phyloP scores from a whole-genome alignment of 2,797 vertebrate genomes.

The Microcaecilia unicolor region DNA sequence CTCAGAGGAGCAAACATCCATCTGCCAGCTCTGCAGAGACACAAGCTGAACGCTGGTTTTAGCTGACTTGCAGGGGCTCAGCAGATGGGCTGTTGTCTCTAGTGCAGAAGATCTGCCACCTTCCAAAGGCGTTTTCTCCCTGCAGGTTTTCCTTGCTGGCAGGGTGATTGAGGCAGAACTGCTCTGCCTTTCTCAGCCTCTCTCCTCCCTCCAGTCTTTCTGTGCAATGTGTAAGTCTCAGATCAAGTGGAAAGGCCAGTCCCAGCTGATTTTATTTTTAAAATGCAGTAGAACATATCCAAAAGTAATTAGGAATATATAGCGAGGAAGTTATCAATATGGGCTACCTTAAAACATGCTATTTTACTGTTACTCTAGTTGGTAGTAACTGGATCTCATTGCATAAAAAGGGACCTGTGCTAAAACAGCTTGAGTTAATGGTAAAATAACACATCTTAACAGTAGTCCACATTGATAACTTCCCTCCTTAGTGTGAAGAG shows the following conservation, averaged over 20 bases:
- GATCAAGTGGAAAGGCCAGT: conserved; percentile 54
- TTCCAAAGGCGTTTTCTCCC: conserved; percentile 66
- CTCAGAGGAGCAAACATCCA: conserved; percentile 69
- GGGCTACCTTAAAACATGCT: no score
- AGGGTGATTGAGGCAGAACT: conserved; percentile 58
- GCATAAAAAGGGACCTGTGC: no score
- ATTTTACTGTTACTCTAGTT: no score
- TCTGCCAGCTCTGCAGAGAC: conserved; percentile 72
- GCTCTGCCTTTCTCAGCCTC: conserved; percentile 61
- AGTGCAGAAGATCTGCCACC: conserved; percentile 69
- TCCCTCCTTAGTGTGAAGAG: no score
- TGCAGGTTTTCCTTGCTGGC: conserved; percentile 69
- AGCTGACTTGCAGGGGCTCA: conserved; percentile 67
- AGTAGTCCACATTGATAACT: no score
- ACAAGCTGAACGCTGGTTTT: conserved; percentile 62
- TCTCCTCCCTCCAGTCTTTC: conserved; percentile 53
- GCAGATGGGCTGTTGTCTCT: conserved; percentile 80
- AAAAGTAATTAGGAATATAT: conserved; percentile 70
- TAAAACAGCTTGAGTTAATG: no score
- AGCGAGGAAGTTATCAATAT: no score
- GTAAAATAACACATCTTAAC: no score
- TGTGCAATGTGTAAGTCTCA: conserved; percentile 67
- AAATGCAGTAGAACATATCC: conserved; percentile 58
- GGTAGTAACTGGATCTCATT: no score
- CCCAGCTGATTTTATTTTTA: conserved; percentile 59